These are phyloP conservation scores for Siphlonurus alternatus DNA, from an alignment of 2,888 invertebrate genomes.

Conservation along the genomic window DNA sequence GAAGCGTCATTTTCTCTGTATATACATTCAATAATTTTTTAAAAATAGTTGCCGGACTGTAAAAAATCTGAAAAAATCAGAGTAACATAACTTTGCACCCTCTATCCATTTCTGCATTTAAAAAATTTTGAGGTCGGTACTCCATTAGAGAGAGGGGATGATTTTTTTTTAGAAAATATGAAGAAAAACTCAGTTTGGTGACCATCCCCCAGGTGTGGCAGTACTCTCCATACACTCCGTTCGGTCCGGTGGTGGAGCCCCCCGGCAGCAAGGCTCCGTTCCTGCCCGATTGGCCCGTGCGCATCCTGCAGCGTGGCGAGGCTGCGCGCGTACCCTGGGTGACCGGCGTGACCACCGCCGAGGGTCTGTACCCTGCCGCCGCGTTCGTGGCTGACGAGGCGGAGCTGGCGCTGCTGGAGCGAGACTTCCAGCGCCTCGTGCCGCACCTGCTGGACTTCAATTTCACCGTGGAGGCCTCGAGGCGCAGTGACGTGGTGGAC, in stretches of 20 bases:
- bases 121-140: too few species aligned
- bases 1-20: too few species aligned
- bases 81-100: too few species aligned
- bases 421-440: conserved; percentile 40
- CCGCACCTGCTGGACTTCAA: conserved; percentile 44
- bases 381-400: conserved; percentile 34
- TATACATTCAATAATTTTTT: too few species aligned
- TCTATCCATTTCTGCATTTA: too few species aligned
- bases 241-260: conserved; percentile 50
- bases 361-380: conserved; percentile 55
- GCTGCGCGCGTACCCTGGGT: conserved; percentile 53
- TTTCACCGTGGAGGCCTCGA: conserved; percentile 33
- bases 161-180: too few species aligned
- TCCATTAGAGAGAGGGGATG: too few species aligned
- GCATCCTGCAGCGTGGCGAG: conserved; percentile 38
- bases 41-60: too few species aligned
- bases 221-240: conserved; percentile 52
- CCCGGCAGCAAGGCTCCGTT: conserved; percentile 33
- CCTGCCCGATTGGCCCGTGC: conserved; percentile 44
- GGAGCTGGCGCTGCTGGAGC: conserved; percentile 33
- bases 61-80: too few species aligned
- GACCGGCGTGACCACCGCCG: conserved; percentile 46
- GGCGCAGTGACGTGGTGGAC: conserved; percentile 29
- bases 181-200: too few species aligned
- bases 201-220: conserved; percentile 32